Base-by-base conservation (phyloP, 1,140 invertebrate species). In the Cryptotermes secundus region DNA sequence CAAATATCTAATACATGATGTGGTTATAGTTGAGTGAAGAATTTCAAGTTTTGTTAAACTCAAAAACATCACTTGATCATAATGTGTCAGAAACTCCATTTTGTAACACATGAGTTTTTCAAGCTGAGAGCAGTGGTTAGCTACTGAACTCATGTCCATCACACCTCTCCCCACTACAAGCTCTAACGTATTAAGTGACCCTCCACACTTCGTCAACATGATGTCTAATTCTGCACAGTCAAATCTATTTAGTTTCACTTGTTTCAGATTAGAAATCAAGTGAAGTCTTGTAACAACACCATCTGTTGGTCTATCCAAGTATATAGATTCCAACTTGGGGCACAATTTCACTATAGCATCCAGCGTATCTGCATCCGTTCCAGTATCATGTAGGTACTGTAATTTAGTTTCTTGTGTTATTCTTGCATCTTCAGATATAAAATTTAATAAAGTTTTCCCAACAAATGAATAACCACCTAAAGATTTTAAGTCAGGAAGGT, bases 391-490 rank as follows among this genome's bases (percentile, higher is more conserved):
- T 4, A 94, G 86, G 86, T 93, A 93, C 85, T 92, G 92, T 38
- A 94, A 86, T 85, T 92, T 92, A 31, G 91, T 92, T 88, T 72
- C 59, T n/a, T 9, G 2, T 72, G 90, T 90, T 82, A 91, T 89
- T 14, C 7, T 34, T 10, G 34, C 38, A 24, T 65, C 53, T 24
- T 79, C 59, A 31, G 38, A 9, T n/a, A 83, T 14, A 24, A 65
- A 79, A 36, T 45, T 24, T 31, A 36, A 36, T 22, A 94, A 87
- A 24, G 93, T 89, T 86, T 91, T 91, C 3, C 93, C 93, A 34
- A 93, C 92, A 87, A 91, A 94, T 1, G 93, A 93, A 87, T 93
- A 94, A 34, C 92, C 92, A 38, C 92, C 91, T 22, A 94, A 87
- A 36, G 91, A 92, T 26, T 91, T 91, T 82, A 94, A 88, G 86